phyloP scores from a whole-genome alignment of 2,113 vertebrate genomes.

The Spermophilus dauricus region DNA sequence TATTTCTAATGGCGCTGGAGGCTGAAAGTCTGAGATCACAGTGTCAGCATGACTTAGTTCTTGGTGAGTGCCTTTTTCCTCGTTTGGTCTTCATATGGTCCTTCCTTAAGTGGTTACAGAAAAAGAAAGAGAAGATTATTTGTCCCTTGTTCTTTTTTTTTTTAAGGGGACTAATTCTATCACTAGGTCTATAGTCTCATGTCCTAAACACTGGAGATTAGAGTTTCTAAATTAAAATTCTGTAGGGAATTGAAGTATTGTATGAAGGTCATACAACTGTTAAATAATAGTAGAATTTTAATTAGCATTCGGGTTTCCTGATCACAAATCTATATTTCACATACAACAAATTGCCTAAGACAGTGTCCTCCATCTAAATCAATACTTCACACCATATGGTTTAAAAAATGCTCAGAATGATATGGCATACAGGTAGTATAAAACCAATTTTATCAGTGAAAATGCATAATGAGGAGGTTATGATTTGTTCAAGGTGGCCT shows the following conservation, averaged over 20 bases:
- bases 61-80: background rate
- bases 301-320: constrained; percentile 8
- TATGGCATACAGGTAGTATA: background rate
- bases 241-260: background rate
- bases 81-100: background rate
- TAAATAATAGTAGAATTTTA: constrained; percentile 40
- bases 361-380: constrained; percentile 37
- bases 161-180: background rate
- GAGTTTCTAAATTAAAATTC: background rate
- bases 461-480: background rate
- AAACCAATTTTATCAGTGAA: constrained; percentile 42
- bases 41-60: background rate
- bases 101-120: background rate
- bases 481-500: background rate
- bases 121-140: background rate
- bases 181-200: background rate
- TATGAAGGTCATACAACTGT: background rate
- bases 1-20: background rate
- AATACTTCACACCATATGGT: background rate
- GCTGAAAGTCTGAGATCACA: background rate
- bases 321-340: constrained; percentile 54
- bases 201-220: background rate
- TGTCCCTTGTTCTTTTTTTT: background rate
- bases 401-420: constrained; percentile 54
- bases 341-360: background rate